Conservation (phyloP, 2,888 invertebrate species). For the Litoditis marina region DNA sequence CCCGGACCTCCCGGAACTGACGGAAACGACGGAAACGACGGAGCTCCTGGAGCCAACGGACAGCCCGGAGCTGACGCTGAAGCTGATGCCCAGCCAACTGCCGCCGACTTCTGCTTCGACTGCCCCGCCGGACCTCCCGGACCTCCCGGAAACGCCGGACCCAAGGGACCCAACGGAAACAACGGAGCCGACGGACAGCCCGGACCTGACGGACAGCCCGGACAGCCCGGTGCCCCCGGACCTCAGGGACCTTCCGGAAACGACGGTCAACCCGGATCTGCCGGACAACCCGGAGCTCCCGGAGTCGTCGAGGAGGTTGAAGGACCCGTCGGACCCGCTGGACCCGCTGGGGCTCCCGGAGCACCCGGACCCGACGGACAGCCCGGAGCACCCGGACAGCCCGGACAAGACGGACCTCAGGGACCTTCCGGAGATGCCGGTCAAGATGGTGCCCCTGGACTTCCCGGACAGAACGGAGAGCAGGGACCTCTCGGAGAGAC, state of each 20-base stretch:
- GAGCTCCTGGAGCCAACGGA: slow-evolving; percentile 30
- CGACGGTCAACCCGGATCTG: slow-evolving; percentile 43
- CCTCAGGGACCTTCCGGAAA: slow-evolving; percentile 41
- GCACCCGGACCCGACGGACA: slow-evolving; percentile 45
- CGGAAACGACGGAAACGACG: slow-evolving; percentile 41
- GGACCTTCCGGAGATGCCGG: slow-evolving; percentile 51
- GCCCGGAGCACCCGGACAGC: slow-evolving; percentile 43
- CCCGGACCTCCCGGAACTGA: slow-evolving; percentile 49
- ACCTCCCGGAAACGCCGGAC: slow-evolving; percentile 46
- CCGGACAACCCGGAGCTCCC: slow-evolving; percentile 43
- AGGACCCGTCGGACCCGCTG: slow-evolving; percentile 44
- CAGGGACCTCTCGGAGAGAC: slow-evolving; percentile 63
- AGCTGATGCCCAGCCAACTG: slow-evolving; percentile 39
- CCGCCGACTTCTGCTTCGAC: slow-evolving; percentile 51
- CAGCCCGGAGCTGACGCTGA: slow-evolving; percentile 41
- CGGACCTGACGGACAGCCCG: slow-evolving; percentile 42
- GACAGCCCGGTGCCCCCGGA: slow-evolving; percentile 44
- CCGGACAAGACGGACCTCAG: slow-evolving; percentile 49
- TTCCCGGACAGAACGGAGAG: slow-evolving; percentile 67
- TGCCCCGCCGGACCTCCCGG: slow-evolving; percentile 53
- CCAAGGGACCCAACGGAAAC: slow-evolving; percentile 38
- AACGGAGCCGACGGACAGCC: slow-evolving; percentile 25
- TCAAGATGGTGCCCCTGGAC: slow-evolving; percentile 39
- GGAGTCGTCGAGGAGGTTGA: slow-evolving; percentile 43
- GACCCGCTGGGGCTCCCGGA: slow-evolving; percentile 45